Evolutionary conservation across 2,797 vertebrate species (phyloP).

Genomic region (Myripristis murdjan): DNA sequence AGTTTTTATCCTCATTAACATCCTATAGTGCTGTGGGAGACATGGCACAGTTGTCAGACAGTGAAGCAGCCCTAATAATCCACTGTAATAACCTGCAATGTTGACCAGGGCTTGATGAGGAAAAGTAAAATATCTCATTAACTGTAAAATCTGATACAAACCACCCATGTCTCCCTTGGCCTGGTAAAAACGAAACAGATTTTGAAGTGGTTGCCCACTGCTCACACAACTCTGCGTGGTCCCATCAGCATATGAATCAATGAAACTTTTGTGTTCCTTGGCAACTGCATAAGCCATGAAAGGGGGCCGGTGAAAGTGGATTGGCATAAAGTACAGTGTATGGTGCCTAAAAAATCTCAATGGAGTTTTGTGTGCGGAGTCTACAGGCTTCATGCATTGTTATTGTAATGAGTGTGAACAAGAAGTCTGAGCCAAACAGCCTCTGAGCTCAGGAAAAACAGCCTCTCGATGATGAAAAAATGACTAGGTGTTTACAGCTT

Average conservation of each 20-base stretch:
- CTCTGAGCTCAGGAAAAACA: not conserved
- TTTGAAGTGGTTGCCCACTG: conserved; percentile 13
- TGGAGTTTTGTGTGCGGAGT: not conserved
- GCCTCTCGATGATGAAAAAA: not conserved
- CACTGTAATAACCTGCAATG: not conserved
- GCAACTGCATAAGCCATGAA: conserved; percentile 53
- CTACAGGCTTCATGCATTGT: not conserved
- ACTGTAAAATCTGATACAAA: not conserved
- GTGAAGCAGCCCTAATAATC: not conserved
- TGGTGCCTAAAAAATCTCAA: conserved; percentile 27
- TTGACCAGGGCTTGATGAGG: not conserved
- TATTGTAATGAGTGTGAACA: conserved; percentile 2
- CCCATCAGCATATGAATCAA: conserved; percentile 68
- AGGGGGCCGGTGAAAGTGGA: conserved; percentile 26
- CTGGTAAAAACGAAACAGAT: conserved; percentile 2
- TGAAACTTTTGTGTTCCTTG: conserved; percentile 48
- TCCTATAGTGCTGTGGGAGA: not conserved
- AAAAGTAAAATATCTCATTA: not conserved
- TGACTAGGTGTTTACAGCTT: not conserved
- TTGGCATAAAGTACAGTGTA: conserved; percentile 31
- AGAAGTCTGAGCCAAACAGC: not conserved
- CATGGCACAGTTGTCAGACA: not conserved
- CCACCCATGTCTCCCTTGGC: not conserved
- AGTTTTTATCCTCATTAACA: conserved; percentile 10
- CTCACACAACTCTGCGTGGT: conserved; percentile 34